These are phyloP conservation scores for Dasyprocta punctata DNA, from an alignment of 2,113 vertebrate species.

Conservation along the genomic window DNA sequence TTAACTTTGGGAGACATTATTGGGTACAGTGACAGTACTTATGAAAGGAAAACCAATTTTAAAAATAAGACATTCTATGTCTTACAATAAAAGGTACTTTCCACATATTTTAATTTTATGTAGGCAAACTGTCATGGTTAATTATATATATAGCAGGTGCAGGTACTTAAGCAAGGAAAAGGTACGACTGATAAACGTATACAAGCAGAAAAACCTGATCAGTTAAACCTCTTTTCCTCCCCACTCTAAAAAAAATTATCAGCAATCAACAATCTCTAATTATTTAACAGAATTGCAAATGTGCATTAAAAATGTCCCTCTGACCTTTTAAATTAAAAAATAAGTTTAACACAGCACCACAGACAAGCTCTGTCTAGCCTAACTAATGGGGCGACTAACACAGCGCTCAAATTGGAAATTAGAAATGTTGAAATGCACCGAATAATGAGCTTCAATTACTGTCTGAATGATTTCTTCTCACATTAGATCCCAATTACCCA, in stretches of 20 bases:
- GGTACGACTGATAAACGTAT: background rate
- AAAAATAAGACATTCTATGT: constrained; percentile 17
- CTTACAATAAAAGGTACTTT: background rate
- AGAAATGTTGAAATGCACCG: constrained; percentile 43
- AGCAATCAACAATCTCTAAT: constrained; percentile 31
- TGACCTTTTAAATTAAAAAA: constrained; percentile 67
- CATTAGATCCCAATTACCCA: constrained; percentile 49
- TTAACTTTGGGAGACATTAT: background rate
- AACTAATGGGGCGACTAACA: constrained; percentile 25
- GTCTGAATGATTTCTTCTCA: constrained; percentile 39
- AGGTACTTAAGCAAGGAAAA: background rate
- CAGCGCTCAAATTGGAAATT: constrained; percentile 29
- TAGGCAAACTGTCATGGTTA: constrained; percentile 8
- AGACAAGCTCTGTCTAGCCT: constrained; percentile 26
- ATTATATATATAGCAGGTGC: background rate
- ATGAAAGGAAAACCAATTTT: constrained; percentile 39
- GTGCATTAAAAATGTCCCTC: constrained; percentile 24
- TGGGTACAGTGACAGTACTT: background rate
- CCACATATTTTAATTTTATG: constrained; percentile 21
- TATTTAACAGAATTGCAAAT: constrained; percentile 55
- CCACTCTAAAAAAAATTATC: background rate
- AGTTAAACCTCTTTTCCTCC: background rate
- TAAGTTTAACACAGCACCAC: background rate
- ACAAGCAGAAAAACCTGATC: background rate
- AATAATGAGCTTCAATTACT: constrained; percentile 43